Percentiles rank a stretch among this genome's conserved stretches.
phyloP scores from a whole-genome alignment of 2,797 vertebrate genomes.

The Luscinia megarhynchos region DNA sequence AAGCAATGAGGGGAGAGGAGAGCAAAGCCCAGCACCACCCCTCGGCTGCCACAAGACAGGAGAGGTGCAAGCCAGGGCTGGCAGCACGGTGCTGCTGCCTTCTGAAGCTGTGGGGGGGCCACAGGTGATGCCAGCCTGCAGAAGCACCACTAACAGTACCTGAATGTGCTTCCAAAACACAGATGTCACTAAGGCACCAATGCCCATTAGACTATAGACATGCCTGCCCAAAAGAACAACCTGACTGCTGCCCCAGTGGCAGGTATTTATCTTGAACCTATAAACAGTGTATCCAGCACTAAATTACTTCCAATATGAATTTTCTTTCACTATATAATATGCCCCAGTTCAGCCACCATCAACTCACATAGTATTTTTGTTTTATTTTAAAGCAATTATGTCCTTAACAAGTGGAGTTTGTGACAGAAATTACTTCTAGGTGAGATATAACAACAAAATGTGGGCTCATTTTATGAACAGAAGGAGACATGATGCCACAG shows the following conservation, averaged over 20 bases:
- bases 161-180: neutral
- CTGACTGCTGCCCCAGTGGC: neutral
- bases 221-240: neutral
- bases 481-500: neutral
- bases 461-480: neutral
- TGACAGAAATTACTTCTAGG: conserved; percentile 10
- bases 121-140: neutral
- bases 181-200: neutral
- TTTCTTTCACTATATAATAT: neutral
- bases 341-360: neutral
- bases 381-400: neutral
- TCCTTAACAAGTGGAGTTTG: neutral
- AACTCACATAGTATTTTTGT: neutral
- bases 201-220: neutral
- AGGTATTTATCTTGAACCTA: neutral
- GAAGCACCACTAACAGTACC: neutral
- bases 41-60: neutral
- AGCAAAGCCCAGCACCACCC: neutral
- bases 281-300: neutral
- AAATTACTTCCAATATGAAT: neutral
- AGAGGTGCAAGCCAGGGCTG: neutral
- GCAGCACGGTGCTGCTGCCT: neutral
- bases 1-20: neutral
- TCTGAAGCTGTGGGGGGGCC: neutral
- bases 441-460: neutral